Evolutionary conservation across 2,797 vertebrate genomes (phyloP).

Genomic region (Calcarius lapponicus): DNA sequence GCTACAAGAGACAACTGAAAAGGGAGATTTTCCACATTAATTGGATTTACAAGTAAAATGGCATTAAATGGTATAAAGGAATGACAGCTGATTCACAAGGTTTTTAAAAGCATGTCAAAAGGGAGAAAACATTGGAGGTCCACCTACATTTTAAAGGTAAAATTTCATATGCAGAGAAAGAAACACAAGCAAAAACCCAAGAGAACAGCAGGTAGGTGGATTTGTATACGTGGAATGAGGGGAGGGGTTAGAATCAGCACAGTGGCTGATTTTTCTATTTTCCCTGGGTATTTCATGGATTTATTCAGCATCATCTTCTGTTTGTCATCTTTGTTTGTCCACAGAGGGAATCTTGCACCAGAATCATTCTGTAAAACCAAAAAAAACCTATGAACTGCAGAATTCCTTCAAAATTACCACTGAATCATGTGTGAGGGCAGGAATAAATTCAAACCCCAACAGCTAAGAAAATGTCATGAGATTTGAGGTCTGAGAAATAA

Average conservation of each 20-base stretch:
- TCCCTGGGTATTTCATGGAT: neutral
- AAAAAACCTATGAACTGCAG: neutral
- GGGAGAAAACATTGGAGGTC: rapidly evolving
- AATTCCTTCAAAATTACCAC: neutral
- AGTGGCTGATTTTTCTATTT: neutral
- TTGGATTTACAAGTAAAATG: neutral
- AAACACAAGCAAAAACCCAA: neutral
- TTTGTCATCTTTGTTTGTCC: neutral
- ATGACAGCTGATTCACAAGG: neutral
- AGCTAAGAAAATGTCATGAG: neutral
- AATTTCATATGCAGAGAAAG: neutral
- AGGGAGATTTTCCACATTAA: neutral
- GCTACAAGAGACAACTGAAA: neutral
- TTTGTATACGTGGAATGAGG: neutral
- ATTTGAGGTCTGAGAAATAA: neutral
- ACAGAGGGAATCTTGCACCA: neutral
- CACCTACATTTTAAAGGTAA: neutral
- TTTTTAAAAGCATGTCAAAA: neutral
- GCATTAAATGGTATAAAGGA: neutral
- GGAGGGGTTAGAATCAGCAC: neutral
- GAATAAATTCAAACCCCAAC: neutral
- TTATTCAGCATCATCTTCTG: neutral
- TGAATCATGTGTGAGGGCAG: neutral
- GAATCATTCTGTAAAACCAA: neutral
- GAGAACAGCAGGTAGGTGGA: neutral